Conservation (phyloP, 2,888 invertebrate species). For the Temnothorax rugatulus region DNA sequence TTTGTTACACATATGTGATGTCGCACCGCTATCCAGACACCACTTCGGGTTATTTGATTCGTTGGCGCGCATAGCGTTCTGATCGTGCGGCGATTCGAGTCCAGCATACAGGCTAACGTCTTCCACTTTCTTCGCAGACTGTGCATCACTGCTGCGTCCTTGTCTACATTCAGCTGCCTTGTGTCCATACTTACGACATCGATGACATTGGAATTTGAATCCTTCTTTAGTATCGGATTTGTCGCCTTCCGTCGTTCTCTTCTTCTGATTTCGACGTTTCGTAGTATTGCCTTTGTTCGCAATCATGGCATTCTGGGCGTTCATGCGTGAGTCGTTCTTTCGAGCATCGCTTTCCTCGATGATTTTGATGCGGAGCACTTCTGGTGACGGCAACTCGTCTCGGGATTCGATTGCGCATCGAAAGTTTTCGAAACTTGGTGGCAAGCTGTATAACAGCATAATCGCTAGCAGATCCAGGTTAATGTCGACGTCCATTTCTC, state of each 20-base stretch:
- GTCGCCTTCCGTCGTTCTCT: neutral
- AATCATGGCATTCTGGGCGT: neutral
- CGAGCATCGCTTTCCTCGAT: too few species aligned
- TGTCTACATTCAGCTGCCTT: neutral
- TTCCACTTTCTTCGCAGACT: neutral
- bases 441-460: too few species aligned
- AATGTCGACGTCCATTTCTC: too few species aligned
- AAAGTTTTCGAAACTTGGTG: too few species aligned
- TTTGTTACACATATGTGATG: neutral
- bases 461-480: too few species aligned
- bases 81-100: neutral
- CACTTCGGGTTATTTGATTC: neutral
- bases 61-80: neutral
- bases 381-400: too few species aligned
- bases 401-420: too few species aligned
- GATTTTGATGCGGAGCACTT: too few species aligned
- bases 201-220: constrained; percentile 20
- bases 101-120: neutral
- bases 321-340: neutral
- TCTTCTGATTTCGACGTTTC: neutral
- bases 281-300: neutral
- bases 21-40: neutral
- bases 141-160: neutral
- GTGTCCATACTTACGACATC: constrained; percentile 11
- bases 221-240: neutral